Percentiles rank a stretch among this genome's conserved stretches.
Evolutionary conservation across 2,113 vertebrate species (phyloP).

Genomic region (Harpagus bidentatus): DNA sequence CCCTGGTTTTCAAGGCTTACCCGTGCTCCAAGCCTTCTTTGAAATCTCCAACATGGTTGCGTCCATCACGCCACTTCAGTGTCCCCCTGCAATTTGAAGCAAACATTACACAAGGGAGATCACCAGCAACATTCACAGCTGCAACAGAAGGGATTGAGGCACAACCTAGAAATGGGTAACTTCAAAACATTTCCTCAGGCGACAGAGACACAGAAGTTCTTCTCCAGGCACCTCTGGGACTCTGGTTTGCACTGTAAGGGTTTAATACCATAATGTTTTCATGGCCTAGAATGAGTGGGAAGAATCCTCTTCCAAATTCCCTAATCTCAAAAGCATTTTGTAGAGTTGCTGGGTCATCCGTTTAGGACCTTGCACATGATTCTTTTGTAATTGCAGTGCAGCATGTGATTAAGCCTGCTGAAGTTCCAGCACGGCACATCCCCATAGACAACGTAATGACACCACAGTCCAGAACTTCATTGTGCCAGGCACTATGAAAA

Average conservation of each 20-base stretch:
- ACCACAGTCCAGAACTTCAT: not conserved
- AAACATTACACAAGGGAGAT: not conserved
- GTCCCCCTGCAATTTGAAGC: constrained; percentile 68
- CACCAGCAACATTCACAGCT: not conserved
- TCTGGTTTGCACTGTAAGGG: not conserved
- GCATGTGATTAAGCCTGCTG: not conserved
- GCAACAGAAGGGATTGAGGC: not conserved
- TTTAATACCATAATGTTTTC: not conserved
- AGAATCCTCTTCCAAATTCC: not conserved
- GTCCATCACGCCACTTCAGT: constrained; percentile 71
- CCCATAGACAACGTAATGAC: not conserved
- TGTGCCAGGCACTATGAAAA: not conserved
- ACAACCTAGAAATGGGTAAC: not conserved
- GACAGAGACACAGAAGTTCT: not conserved
- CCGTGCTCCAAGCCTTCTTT: constrained; percentile 75
- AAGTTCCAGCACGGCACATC: not conserved
- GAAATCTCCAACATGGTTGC: constrained; percentile 73
- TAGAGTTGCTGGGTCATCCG: not conserved
- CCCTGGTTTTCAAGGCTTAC: constrained; percentile 16
- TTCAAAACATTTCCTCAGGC: not conserved
- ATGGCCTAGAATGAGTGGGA: not conserved
- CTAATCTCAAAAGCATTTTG: not conserved
- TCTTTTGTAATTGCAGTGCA: not conserved
- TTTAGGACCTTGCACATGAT: not conserved
- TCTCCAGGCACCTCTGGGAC: not conserved